A percentile compares a stretch with the other conserved stretches of the same genome.
Evolutionary conservation across 2,113 vertebrate species (phyloP).

Genomic region (Bujurquina vittata): DNA sequence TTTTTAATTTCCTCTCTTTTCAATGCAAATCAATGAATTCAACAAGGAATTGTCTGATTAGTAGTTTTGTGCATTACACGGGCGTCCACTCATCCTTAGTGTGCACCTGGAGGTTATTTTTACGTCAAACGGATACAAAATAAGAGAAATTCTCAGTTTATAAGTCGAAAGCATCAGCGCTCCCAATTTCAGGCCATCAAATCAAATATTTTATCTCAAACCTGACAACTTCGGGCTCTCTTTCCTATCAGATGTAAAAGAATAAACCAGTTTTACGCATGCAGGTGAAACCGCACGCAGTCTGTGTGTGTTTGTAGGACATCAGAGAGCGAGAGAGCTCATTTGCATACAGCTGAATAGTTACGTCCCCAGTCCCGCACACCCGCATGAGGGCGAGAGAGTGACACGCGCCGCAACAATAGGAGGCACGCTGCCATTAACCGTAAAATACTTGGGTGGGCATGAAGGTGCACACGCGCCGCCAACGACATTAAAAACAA

Average conservation of each 20-base stretch:
- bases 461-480: conserved; percentile 63
- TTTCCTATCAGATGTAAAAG: conserved; percentile 23
- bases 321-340: conserved; percentile 25
- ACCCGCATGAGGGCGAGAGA: conserved; percentile 71
- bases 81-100: neutral
- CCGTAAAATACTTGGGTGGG: conserved; percentile 64
- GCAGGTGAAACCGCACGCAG: conserved; percentile 15
- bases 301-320: neutral
- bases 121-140: neutral
- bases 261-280: conserved; percentile 43
- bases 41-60: too few relatives aligned
- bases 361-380: conserved; percentile 64
- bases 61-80: neutral
- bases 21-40: neutral
- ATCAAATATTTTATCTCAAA: conserved; percentile 17
- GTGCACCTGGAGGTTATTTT: neutral
- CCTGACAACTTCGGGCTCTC: neutral
- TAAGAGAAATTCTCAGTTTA: neutral
- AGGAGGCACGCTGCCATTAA: conserved; percentile 70
- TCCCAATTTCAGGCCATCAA: neutral
- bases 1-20: neutral
- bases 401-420: conserved; percentile 78
- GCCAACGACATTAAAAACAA: conserved; percentile 44
- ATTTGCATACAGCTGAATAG: conserved; percentile 84
- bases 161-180: neutral